Evolutionary conservation across 2,113 vertebrate genomes (phyloP), one percentile per base, ranked within the genome.

Genomic region (Pedetes capensis): DNA sequence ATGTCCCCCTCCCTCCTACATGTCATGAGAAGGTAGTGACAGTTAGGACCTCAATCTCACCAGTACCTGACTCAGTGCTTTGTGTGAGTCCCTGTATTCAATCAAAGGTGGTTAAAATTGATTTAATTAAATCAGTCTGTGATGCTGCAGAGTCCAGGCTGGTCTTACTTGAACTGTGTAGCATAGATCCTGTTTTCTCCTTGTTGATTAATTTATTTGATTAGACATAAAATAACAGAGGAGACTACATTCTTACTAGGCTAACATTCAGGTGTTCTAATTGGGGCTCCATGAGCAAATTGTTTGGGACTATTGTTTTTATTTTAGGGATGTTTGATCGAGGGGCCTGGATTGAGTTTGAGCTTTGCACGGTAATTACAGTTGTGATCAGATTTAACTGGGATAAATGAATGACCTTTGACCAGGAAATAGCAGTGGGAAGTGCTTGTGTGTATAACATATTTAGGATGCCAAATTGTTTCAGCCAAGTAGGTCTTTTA

Each of bases 371-470:
- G 49, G 55, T 92, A 82, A 90, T 91, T 97, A 57, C 63, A 74
- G 18, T 71, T 86, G 49, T 85, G 72, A 72, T 97, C 47, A n/a
- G 79, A 63, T 96, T 96, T 95, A 92, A 78, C 72, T 64, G 79
- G 91, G 71, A 66, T 96, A 90, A 97, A 94, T 96, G 93, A 96
- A 74, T 42, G 93, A 95, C 93, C 47, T 93, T 75, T 80, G 82
- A 86, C 80, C 91, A 94, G 75, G 89, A 97, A 97, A 92, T 16
- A 68, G 53, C 64, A 17, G 13, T 8, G 63, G 72, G 84, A 93
- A 27, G 69, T 59, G 20, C 84, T 96, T 89, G 85, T 32, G 84
- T 69, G 49, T 92, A 53, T 79, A 96, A 72, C 44, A 57, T 93
- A 85, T 97, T 96, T 93, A 55, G 71, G 82, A 80, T 57, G 55